These are phyloP conservation scores for Plotosus lineatus DNA, from an alignment of 2,113 vertebrate genomes.

Conservation along the genomic window DNA sequence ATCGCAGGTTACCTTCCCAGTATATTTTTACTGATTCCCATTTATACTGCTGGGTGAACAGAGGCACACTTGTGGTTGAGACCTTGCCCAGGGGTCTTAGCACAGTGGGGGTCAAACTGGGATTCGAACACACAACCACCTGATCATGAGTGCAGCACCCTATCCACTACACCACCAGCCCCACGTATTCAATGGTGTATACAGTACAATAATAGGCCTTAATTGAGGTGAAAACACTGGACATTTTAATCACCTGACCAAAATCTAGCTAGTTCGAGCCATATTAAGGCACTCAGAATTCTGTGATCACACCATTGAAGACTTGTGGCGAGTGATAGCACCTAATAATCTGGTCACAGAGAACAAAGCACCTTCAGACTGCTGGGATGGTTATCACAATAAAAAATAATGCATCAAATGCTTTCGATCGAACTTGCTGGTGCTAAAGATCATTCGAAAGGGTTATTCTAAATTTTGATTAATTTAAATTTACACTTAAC, in stretches of 20 bases:
- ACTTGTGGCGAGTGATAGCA: constrained; percentile 34
- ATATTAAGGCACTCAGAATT: constrained; percentile 51
- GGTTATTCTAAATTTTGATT: background rate
- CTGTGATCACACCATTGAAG: constrained; percentile 38
- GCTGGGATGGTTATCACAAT: constrained; percentile 22
- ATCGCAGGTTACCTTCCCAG: no score
- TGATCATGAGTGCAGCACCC: no score
- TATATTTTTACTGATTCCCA: no score
- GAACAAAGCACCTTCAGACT: constrained; percentile 49
- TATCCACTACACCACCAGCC: no score
- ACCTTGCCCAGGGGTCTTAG: no score
- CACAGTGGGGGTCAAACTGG: no score
- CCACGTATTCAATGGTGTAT: constrained; percentile 17
- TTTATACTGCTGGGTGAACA: no score
- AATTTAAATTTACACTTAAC: background rate
- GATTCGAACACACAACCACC: no score
- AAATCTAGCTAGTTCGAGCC: constrained; percentile 35
- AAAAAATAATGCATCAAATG: constrained; percentile 43
- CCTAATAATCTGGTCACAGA: constrained; percentile 40
- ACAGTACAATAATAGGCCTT: constrained; percentile 39
- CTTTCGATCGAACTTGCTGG: constrained; percentile 34
- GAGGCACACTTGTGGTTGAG: no score
- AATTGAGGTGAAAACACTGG: constrained; percentile 25
- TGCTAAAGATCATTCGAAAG: constrained; percentile 23
- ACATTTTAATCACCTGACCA: constrained; percentile 5